Conservation (phyloP, 2,888 invertebrate species). For the Lucinisca nassula region DNA sequence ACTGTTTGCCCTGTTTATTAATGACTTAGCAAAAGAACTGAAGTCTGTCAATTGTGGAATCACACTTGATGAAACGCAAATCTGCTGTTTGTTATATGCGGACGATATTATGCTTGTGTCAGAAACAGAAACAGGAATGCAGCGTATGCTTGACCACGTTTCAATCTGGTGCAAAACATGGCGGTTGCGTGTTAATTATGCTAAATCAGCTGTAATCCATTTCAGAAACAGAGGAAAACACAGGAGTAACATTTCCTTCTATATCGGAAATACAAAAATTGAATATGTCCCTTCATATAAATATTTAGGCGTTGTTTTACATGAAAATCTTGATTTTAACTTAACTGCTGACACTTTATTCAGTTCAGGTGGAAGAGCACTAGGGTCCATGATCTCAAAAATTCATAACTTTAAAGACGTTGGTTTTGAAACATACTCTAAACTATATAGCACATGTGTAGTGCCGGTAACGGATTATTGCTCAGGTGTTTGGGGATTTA, state of each 20-base stretch:
- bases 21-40: not conserved
- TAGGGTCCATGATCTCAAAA: too few species aligned
- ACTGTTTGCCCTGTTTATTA: conserved; percentile 20
- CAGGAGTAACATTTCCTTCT: not conserved
- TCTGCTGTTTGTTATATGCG: not conserved
- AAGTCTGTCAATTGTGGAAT: not conserved
- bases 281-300: not conserved
- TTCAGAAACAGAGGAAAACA: not conserved
- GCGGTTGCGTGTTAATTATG: not conserved
- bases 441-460: too few species aligned
- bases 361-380: too few species aligned
- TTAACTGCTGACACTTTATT: too few species aligned
- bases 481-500: too few species aligned
- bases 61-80: not conserved
- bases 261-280: not conserved
- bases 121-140: not conserved
- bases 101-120: not conserved
- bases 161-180: not conserved
- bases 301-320: conserved; percentile 1
- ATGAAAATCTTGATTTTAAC: too few species aligned
- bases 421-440: too few species aligned
- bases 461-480: too few species aligned
- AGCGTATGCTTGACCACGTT: not conserved
- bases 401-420: too few species aligned
- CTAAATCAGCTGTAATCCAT: not conserved